A percentile compares a stretch with the other conserved stretches of the same genome.
Conservation (phyloP, 2,888 invertebrate genomes). For the Rhopalosiphum nymphaeae region DNA sequence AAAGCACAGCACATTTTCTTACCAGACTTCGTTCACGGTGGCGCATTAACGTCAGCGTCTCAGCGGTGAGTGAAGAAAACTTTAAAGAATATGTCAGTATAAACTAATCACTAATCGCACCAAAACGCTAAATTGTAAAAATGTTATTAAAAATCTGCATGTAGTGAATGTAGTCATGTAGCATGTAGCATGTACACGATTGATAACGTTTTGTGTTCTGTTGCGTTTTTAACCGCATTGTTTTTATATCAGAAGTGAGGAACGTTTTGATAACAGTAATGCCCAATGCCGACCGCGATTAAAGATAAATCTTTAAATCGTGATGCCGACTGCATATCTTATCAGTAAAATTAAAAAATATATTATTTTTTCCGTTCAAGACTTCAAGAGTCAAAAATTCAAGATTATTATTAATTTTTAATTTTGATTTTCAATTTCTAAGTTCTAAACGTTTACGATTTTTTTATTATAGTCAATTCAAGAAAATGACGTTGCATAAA, state of each 20-base stretch:
- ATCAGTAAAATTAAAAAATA: not conserved
- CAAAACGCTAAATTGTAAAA: not conserved
- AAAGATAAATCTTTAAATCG: no score
- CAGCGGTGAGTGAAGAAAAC: not conserved
- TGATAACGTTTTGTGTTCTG: conserved; percentile 26
- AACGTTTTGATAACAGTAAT: not conserved
- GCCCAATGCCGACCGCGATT: not conserved
- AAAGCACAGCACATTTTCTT: not conserved
- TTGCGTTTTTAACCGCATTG: not conserved
- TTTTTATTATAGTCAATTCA: not conserved
- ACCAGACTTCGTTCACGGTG: not conserved
- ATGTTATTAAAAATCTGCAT: not conserved
- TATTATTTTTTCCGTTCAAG: not conserved
- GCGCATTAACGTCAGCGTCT: not conserved
- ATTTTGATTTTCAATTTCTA: no score
- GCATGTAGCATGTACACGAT: not conserved
- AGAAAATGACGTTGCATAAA: not conserved
- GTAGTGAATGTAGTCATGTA: no score
- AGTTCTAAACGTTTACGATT: no score
- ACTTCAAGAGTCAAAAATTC: not conserved
- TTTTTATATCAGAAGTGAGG: not conserved
- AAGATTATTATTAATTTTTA: no score
- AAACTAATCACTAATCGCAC: no score
- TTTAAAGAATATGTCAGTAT: no score
- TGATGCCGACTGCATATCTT: not conserved